Evolutionary conservation across 2,113 vertebrate genomes (phyloP), one percentile per base, ranked within the genome.

Genomic region (Trichechus manatus): DNA sequence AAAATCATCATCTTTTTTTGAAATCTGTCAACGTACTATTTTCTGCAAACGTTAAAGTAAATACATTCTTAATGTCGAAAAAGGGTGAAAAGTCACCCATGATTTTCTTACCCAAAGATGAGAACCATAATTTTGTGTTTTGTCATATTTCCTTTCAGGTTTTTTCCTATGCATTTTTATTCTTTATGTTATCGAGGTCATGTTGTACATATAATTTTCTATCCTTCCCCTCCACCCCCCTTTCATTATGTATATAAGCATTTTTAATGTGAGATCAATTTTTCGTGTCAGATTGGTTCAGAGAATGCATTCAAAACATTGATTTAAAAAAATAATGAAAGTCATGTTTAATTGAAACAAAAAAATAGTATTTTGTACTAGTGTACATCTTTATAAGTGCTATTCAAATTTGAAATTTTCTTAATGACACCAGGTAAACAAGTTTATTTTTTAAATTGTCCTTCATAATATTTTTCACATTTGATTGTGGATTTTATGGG

Each of bases 401-500:
- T 80, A 1, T 59, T 95, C 47, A 93, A 13, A 86, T 84, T 91
- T 89, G 39, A 96, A 96, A 96, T 93, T 85, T 56, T 20, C 13
- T 96, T 87, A 61, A 72, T 82, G 27, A 20, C 17, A 19, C 47
- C 29, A 85, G 27, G 11, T 90, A 74, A 87, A 61, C 23, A 96
- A 50, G 47, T 56, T 91, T 91, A 81, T 63, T 61, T 87, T 92
- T 63, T 4, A 70, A 93, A 31, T 19, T 74, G 1, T 78, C 6
- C 9, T 25, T 87, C 93, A 25, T 93, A 92, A 87, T 92, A 53
- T 85, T 82, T 91, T 42, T 84, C 27, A 87, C 72, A 87, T 92
- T 96, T 96, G 81, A 10, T 87, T 96, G 22, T 44, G 66, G 31
- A 61, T 95, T 96, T 86, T 95, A n/a, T 78, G 7, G 83, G 27